Conservation (phyloP, 2,113 vertebrate species). For the Trinectes maculatus region DNA sequence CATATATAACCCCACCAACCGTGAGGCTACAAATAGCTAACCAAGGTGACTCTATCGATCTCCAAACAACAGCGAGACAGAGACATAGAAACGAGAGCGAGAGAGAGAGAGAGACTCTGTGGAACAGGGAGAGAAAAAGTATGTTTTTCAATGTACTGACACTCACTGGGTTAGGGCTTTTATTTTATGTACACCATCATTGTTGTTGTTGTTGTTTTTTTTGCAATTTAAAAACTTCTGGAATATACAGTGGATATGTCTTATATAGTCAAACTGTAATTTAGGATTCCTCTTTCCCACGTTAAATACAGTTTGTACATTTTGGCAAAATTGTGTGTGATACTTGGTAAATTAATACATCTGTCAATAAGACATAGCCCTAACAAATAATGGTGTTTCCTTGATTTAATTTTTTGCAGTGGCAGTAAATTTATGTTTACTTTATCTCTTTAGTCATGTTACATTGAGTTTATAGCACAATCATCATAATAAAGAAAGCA, state of each 20-base stretch:
- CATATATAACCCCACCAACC: constrained; percentile 72
- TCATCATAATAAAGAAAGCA: constrained; percentile 62
- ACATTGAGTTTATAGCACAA: constrained; percentile 61
- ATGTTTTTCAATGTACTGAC: constrained; percentile 55
- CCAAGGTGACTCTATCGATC: constrained; percentile 86
- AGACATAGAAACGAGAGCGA: constrained; percentile 46
- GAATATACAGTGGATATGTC: background rate
- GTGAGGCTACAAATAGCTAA: constrained; percentile 82
- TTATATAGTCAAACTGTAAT: too few species aligned
- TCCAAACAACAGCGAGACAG: constrained; percentile 68
- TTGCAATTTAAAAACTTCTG: too few species aligned
- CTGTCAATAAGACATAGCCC: too few species aligned
- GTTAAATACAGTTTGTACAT: background rate
- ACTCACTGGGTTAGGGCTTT: constrained; percentile 41
- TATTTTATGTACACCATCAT: constrained; percentile 35
- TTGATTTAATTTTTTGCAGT: too few species aligned
- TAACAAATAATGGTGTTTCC: too few species aligned
- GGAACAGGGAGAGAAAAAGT: constrained; percentile 52
- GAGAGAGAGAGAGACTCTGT: constrained; percentile 39
- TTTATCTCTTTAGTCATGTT: constrained; percentile 51
- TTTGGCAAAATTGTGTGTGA: too few species aligned
- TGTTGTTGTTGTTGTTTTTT: constrained; percentile 17
- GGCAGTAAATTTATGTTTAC: too few species aligned
- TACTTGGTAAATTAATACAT: too few species aligned
- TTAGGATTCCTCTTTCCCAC: too few species aligned